A percentile compares a stretch with the other conserved stretches of the same genome.
These are phyloP conservation scores for Chunga burmeisteri DNA, from an alignment of 2,113 vertebrate genomes.

Conservation along the genomic window DNA sequence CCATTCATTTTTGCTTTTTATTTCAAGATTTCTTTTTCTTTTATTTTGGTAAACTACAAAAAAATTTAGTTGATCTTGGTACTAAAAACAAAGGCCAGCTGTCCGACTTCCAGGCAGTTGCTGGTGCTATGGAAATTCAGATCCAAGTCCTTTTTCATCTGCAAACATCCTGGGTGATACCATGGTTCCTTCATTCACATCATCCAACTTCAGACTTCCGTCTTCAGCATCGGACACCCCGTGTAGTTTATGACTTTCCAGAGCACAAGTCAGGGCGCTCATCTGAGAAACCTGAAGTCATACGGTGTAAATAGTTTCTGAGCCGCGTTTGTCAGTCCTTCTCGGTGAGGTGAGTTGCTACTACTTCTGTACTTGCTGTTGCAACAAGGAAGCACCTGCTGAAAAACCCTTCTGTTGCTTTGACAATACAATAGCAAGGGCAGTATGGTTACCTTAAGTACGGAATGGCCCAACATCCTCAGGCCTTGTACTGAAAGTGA, in stretches of 20 bases:
- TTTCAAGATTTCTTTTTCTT: not conserved
- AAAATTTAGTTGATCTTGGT: not conserved
- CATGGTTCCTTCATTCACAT: not conserved
- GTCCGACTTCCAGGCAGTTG: not conserved
- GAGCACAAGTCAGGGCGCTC: accelerated
- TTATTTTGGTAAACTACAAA: not conserved
- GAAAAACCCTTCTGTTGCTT: not conserved
- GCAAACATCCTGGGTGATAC: not conserved
- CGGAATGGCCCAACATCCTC: not conserved
- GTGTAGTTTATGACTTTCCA: not conserved
- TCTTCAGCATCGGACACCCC: not conserved
- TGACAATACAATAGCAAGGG: not conserved
- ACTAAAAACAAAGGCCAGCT: not conserved
- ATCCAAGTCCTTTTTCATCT: not conserved
- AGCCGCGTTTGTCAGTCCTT: not conserved
- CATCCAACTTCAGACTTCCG: not conserved
- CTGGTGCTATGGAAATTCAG: not conserved
- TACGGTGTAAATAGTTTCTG: accelerated
- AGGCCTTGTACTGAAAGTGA: not conserved
- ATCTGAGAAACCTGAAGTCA: not conserved
- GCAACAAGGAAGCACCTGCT: not conserved
- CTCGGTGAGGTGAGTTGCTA: not conserved
- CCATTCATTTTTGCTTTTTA: not conserved
- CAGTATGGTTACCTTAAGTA: not conserved
- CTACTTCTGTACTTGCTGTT: not conserved